phyloP scores from a whole-genome alignment of 2,113 vertebrate species.

The Ictalurus punctatus region DNA sequence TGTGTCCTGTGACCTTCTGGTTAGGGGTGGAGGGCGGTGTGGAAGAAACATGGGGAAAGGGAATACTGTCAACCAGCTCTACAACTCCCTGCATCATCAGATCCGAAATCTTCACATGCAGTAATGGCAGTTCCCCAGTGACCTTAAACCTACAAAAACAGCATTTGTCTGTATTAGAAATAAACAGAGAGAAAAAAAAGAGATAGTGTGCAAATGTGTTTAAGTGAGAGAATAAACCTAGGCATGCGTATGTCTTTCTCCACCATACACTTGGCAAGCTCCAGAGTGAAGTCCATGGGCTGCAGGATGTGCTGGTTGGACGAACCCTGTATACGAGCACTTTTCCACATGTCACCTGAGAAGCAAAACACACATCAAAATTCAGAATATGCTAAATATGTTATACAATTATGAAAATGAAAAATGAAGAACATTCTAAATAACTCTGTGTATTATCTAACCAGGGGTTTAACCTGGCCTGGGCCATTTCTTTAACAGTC shows the following conservation, averaged over 20 bases:
- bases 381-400: background rate
- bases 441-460: background rate
- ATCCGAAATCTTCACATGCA: constrained; percentile 89
- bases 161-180: background rate
- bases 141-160: constrained; percentile 83
- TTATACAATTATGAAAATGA: background rate
- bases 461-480: no score
- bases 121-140: constrained; percentile 87
- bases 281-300: constrained; percentile 88
- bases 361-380: background rate
- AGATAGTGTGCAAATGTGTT: background rate
- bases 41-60: constrained; percentile 75
- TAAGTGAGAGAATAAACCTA: constrained; percentile 70
- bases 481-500: no score
- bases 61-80: constrained; percentile 83
- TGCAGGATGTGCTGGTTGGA: constrained; percentile 87
- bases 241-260: constrained; percentile 91
- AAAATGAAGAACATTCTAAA: background rate
- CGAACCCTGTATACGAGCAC: constrained; percentile 77
- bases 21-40: constrained; percentile 63
- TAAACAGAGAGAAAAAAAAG: background rate
- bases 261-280: constrained; percentile 91
- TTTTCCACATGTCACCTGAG: constrained; percentile 87
- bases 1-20: constrained; percentile 70
- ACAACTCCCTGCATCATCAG: constrained; percentile 83